Conservation (phyloP, 2,113 vertebrate species). For the Oncorhynchus mykiss region DNA sequence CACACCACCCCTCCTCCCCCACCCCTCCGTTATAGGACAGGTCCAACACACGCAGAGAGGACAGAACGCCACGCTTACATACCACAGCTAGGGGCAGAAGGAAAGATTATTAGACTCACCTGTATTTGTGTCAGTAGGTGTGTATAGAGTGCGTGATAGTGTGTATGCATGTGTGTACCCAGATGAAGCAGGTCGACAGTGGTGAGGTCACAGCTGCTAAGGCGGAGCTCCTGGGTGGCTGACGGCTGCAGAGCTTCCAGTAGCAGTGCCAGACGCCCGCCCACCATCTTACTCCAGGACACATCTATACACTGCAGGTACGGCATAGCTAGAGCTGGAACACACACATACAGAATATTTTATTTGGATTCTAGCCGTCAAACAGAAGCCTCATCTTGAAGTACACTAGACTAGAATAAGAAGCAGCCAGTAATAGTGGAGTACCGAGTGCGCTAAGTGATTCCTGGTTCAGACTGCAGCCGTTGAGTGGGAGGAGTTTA, state of each 20-base stretch:
- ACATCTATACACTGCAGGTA: conserved; percentile 79
- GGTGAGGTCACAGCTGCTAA: conserved; percentile 88
- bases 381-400: no score
- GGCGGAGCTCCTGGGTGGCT: conserved; percentile 73
- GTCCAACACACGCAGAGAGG: conserved; percentile 73
- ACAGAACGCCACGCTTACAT: conserved; percentile 62
- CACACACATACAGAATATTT: conserved; percentile 3
- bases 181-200: conserved; percentile 77
- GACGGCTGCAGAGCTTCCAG: conserved; percentile 74
- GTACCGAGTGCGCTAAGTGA: conserved; percentile 79
- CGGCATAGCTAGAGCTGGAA: conserved; percentile 75
- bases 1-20: conserved; percentile 72
- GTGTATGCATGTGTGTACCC: conserved; percentile 60
- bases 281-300: conserved; percentile 90
- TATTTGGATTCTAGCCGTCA: no score
- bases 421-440: neutral
- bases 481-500: conserved; percentile 74
- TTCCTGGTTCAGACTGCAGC: conserved; percentile 75
- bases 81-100: conserved; percentile 59
- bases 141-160: conserved; percentile 11
- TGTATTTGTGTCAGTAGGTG: neutral
- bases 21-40: conserved; percentile 82
- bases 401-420: neutral
- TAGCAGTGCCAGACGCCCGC: conserved; percentile 79
- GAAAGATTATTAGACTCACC: neutral